phyloP scores from a whole-genome alignment of 2,888 invertebrate genomes.

The Neuroscelio doddi region DNA sequence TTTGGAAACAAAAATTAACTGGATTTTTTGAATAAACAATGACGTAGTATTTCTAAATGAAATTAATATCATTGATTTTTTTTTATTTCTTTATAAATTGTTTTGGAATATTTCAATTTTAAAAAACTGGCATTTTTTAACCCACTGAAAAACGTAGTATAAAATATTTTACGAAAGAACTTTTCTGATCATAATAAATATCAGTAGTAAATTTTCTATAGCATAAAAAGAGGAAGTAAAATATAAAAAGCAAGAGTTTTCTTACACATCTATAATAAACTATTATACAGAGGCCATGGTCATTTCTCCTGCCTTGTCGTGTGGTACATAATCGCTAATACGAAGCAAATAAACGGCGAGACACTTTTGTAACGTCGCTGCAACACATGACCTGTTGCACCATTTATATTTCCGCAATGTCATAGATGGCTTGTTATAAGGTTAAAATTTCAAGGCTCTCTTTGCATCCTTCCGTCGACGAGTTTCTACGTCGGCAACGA shows the following conservation, averaged over 20 bases:
- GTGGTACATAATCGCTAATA: slow-evolving; percentile 24
- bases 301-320: slow-evolving; percentile 14
- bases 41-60: too few species aligned
- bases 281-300: slow-evolving; percentile 22
- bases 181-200: too few species aligned
- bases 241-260: neutral
- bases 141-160: too few species aligned
- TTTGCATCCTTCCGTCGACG: neutral
- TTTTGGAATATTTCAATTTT: too few species aligned
- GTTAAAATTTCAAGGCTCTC: slow-evolving; percentile 8
- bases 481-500: neutral
- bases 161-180: too few species aligned
- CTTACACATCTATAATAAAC: slow-evolving; percentile 18
- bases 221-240: neutral
- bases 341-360: slow-evolving; percentile 14
- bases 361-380: slow-evolving; percentile 17
- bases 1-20: too few species aligned
- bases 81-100: too few species aligned
- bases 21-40: too few species aligned
- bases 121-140: too few species aligned
- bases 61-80: too few species aligned
- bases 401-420: slow-evolving; percentile 18
- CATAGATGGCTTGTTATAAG: slow-evolving; percentile 3
- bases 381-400: slow-evolving; percentile 30
- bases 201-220: too few species aligned